Conservation (phyloP, 2,888 invertebrate species). For the Neoaliturus tenellus region DNA sequence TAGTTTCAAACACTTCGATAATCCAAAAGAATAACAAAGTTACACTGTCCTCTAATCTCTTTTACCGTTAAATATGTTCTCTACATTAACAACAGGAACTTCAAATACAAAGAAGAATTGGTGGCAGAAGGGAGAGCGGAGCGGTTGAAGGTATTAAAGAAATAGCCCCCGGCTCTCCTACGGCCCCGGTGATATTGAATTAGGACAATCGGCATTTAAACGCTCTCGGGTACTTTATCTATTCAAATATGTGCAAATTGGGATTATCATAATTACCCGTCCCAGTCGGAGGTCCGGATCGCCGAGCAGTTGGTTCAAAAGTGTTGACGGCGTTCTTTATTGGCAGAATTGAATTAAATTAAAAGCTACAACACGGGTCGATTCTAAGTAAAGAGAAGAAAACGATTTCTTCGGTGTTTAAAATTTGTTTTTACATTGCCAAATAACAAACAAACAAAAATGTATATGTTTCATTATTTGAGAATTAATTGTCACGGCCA, state of each 20-base stretch:
- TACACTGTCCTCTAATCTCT: too few species aligned
- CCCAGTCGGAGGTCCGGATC: slow-evolving; percentile 4
- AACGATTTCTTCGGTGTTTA: too few species aligned
- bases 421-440: too few species aligned
- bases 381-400: too few species aligned
- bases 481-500: too few species aligned
- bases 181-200: slow-evolving; percentile 29
- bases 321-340: neutral
- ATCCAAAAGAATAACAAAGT: too few species aligned
- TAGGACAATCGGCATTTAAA: slow-evolving; percentile 53
- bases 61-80: too few species aligned
- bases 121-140: neutral
- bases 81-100: too few species aligned
- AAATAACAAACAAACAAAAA: too few species aligned
- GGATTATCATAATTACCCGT: slow-evolving; percentile 55
- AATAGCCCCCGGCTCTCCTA: neutral
- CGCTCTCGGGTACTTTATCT: slow-evolving; percentile 7
- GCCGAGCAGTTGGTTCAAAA: neutral
- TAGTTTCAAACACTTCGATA: too few species aligned
- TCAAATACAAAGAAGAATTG: slow-evolving; percentile 5
- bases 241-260: slow-evolving; percentile 58
- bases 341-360: neutral
- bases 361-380: neutral
- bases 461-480: too few species aligned
- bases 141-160: neutral